phyloP scores from a whole-genome alignment of 2,888 invertebrate species.

The Eurytoma adleriae region DNA sequence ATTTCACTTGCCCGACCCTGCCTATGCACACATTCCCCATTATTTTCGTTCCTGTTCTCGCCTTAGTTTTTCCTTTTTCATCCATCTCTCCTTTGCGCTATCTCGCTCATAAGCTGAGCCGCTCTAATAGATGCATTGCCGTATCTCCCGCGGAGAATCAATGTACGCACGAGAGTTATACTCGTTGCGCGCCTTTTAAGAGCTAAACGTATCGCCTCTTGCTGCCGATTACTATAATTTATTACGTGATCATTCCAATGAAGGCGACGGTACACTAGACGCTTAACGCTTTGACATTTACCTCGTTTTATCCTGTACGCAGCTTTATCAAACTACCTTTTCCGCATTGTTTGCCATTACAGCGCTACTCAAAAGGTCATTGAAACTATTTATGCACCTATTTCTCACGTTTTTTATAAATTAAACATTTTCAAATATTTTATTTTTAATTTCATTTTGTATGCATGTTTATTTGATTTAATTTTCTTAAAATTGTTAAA shows the following conservation, averaged over 20 bases:
- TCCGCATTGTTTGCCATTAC: not conserved
- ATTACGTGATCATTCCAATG: conserved; percentile 31
- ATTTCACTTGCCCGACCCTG: conserved; percentile 12
- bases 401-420: too few relatives aligned
- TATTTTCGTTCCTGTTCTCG: conserved; percentile 9
- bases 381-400: too few relatives aligned
- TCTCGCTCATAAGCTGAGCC: conserved; percentile 14
- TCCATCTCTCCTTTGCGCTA: not conserved
- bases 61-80: conserved; percentile 15
- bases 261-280: not conserved
- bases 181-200: conserved; percentile 29
- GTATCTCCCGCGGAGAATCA: conserved; percentile 64
- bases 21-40: conserved; percentile 20
- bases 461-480: too few relatives aligned
- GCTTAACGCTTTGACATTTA: not conserved
- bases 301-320: not conserved
- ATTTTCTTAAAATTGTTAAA: too few relatives aligned
- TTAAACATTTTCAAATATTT: too few relatives aligned
- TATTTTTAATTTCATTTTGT: too few relatives aligned
- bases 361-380: too few relatives aligned
- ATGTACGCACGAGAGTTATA: conserved; percentile 59
- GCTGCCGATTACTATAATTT: conserved; percentile 50
- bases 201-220: conserved; percentile 39
- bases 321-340: not conserved
- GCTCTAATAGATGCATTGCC: conserved; percentile 55